A percentile compares a stretch with the other conserved stretches of the same genome.
These are phyloP conservation scores for Bruchidius siliquastri DNA, from an alignment of 2,888 invertebrate genomes.

Conservation along the genomic window DNA sequence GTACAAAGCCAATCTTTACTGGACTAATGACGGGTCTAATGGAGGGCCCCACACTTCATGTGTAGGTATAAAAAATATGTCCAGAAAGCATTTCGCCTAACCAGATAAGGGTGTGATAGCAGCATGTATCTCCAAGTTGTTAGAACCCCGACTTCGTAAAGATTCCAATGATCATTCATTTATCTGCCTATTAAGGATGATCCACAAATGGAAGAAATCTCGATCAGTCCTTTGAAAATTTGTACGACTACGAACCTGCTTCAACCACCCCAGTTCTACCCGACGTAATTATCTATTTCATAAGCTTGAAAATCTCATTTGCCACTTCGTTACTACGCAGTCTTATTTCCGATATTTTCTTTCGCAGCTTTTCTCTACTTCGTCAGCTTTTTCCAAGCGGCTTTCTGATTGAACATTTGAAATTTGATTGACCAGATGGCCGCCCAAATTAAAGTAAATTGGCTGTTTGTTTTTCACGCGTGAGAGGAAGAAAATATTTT, in stretches of 20 bases:
- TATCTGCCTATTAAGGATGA: no score
- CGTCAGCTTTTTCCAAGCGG: neutral
- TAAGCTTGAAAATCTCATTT: neutral
- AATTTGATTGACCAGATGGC: neutral
- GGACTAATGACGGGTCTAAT: no score
- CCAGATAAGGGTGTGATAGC: no score
- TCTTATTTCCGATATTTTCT: neutral
- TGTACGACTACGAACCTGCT: neutral
- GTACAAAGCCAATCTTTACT: no score
- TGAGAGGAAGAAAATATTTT: neutral
- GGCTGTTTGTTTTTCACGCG: neutral
- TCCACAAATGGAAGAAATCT: neutral
- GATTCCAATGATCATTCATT: no score
- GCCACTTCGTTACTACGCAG: neutral
- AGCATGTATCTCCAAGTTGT: no score
- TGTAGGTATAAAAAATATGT: no score
- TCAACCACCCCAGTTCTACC: neutral
- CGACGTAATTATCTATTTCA: neutral
- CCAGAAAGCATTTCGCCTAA: no score
- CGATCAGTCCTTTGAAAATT: neutral
- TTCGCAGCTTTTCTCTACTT: neutral
- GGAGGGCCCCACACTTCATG: no score
- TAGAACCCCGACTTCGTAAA: no score
- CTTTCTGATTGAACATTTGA: neutral
- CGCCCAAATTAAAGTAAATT: neutral